Evolutionary conservation across 2,888 invertebrate genomes (phyloP).

Genomic region (Scrobipalpa atriplicella): DNA sequence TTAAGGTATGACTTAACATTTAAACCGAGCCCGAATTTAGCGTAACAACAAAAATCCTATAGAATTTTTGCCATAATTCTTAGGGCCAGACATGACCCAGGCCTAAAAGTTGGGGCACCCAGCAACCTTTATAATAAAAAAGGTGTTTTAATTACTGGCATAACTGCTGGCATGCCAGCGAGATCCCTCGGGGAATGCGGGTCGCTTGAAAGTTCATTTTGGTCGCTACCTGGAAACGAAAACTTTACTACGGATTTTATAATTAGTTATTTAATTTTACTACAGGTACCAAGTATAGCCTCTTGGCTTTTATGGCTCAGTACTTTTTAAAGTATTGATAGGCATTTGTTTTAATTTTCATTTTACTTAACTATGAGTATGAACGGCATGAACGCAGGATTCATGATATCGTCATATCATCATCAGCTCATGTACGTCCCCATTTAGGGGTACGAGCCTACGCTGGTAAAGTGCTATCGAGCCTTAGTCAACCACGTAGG

Average conservation of each 20-base stretch:
- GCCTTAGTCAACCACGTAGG: too few relatives aligned
- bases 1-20: too few relatives aligned
- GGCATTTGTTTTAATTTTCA: too few relatives aligned
- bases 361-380: too few relatives aligned
- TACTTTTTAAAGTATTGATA: too few relatives aligned
- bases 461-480: too few relatives aligned
- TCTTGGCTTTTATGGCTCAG: neutral
- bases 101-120: constrained; percentile 13
- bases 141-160: constrained; percentile 36
- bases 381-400: too few relatives aligned
- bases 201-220: constrained; percentile 31
- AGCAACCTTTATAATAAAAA: constrained; percentile 22
- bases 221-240: constrained; percentile 14
- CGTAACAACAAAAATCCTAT: neutral
- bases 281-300: neutral
- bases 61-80: neutral
- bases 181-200: constrained; percentile 25
- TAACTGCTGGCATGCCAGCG: constrained; percentile 32
- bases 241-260: neutral
- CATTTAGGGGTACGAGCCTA: too few relatives aligned
- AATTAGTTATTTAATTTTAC: constrained; percentile 2
- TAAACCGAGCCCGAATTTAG: neutral
- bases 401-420: too few relatives aligned
- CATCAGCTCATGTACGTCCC: too few relatives aligned
- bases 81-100: neutral